Conservation (phyloP, 2,888 invertebrate species). For the Rutpela maculata region DNA sequence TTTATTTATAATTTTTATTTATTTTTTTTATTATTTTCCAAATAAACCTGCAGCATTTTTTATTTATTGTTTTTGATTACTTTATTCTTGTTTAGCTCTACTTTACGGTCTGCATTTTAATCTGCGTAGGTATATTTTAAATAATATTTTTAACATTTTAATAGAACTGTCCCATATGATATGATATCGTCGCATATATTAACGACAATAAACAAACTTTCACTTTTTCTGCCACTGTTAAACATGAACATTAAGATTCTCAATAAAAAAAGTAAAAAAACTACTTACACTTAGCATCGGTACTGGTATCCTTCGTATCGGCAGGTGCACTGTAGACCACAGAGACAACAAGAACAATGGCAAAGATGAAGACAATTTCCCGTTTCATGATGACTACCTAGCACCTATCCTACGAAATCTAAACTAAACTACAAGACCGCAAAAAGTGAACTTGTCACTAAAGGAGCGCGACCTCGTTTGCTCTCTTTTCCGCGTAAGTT, state of each 20-base stretch:
- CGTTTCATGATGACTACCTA: constrained; percentile 12
- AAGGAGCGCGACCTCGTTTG: not conserved
- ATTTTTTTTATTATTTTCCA: too few species aligned
- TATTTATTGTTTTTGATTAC: too few species aligned
- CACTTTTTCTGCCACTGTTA: not conserved
- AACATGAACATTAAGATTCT: not conserved
- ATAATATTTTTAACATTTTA: too few species aligned
- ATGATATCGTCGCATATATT: too few species aligned
- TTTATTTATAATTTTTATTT: too few species aligned
- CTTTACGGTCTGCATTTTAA: too few species aligned
- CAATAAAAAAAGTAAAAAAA: not conserved
- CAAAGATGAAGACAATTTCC: constrained; percentile 4
- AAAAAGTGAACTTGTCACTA: constrained; percentile 19
- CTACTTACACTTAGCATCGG: constrained; percentile 17
- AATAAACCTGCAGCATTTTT: too few species aligned
- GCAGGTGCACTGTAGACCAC: constrained; percentile 13
- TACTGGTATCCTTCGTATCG: constrained; percentile 1
- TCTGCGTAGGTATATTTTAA: too few species aligned
- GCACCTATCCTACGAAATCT: not conserved
- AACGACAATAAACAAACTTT: not conserved
- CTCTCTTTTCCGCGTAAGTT: not conserved
- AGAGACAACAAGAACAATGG: not conserved
- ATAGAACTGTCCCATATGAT: too few species aligned
- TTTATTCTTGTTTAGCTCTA: too few species aligned
- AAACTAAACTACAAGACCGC: not conserved